These are phyloP conservation scores for Junonia oenone DNA, from an alignment of 2,888 invertebrate genomes.

Conservation along the genomic window DNA sequence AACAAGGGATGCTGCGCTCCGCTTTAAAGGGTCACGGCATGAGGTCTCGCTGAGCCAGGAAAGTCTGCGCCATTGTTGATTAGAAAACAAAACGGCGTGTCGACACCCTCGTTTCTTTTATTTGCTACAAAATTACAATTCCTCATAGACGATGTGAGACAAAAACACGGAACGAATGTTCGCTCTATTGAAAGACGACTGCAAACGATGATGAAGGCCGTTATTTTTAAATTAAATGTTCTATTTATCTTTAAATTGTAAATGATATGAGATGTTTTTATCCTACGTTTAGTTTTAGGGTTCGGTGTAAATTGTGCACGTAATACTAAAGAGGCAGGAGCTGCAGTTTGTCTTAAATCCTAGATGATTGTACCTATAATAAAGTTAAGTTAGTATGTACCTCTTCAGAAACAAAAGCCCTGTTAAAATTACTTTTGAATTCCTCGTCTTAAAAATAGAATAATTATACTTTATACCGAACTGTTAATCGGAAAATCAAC, in stretches of 20 bases:
- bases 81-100: constrained; percentile 70
- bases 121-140: constrained; percentile 60
- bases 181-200: constrained; percentile 48
- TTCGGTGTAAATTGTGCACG: background rate
- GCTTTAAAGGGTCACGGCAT: constrained; percentile 65
- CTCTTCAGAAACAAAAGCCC: too few species aligned
- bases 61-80: constrained; percentile 62
- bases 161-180: constrained; percentile 63
- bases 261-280: constrained; percentile 33
- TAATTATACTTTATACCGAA: too few species aligned
- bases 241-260: constrained; percentile 38
- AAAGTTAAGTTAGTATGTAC: too few species aligned
- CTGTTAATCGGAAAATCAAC: too few species aligned
- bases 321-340: background rate
- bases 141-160: constrained; percentile 53
- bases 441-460: too few species aligned
- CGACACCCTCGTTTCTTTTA: constrained; percentile 74
- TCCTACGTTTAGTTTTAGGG: constrained; percentile 11
- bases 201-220: constrained; percentile 60
- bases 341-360: too few species aligned
- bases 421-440: too few species aligned
- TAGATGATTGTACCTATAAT: too few species aligned
- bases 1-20: constrained; percentile 59
- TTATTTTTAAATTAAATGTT: constrained; percentile 61
- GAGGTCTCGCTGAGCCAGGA: constrained; percentile 54